Percentiles rank a stretch among this genome's conserved stretches.
phyloP scores from a whole-genome alignment of 2,797 vertebrate genomes.

The Leucoraja ocellata region DNA sequence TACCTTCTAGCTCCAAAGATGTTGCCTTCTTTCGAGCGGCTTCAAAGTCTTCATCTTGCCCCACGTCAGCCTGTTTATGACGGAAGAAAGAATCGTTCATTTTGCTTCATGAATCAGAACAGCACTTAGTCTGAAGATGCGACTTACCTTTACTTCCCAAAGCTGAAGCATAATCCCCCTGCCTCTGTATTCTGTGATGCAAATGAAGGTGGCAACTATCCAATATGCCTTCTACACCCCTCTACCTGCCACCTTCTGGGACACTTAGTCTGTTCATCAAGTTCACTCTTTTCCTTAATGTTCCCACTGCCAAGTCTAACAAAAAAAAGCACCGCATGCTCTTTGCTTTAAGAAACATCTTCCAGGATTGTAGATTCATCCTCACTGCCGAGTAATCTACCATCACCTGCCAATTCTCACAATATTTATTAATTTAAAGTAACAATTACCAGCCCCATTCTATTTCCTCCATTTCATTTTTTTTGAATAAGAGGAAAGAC shows the following conservation, averaged over 20 bases:
- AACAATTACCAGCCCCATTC: not conserved
- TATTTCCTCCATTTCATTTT: not conserved
- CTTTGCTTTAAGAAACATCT: too few relatives aligned
- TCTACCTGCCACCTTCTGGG: too few relatives aligned
- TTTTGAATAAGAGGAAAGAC: not conserved
- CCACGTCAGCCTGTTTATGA: slow-evolving; percentile 74
- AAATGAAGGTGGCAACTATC: too few relatives aligned
- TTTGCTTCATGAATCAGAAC: not conserved
- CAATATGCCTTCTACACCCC: too few relatives aligned
- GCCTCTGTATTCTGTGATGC: too few relatives aligned
- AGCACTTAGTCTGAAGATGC: not conserved
- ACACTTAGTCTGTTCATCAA: not conserved
- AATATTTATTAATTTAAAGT: not conserved
- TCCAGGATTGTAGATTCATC: too few relatives aligned
- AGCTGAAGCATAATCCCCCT: not conserved
- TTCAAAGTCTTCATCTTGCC: slow-evolving; percentile 89
- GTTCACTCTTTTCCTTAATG: too few relatives aligned
- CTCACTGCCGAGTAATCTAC: too few relatives aligned
- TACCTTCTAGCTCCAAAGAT: slow-evolving; percentile 81
- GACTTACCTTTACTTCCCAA: not conserved
- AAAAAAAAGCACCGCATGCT: too few relatives aligned
- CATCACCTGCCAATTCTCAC: too few relatives aligned
- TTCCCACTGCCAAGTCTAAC: too few relatives aligned
- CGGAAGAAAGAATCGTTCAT: not conserved
- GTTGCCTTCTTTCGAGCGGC: slow-evolving; percentile 78